Percentiles rank a stretch among this genome's conserved stretches.
These are phyloP conservation scores for Ophiothrix spiculata DNA, from an alignment of 35 echinoderm and acorn worm species.

Conservation along the genomic window DNA sequence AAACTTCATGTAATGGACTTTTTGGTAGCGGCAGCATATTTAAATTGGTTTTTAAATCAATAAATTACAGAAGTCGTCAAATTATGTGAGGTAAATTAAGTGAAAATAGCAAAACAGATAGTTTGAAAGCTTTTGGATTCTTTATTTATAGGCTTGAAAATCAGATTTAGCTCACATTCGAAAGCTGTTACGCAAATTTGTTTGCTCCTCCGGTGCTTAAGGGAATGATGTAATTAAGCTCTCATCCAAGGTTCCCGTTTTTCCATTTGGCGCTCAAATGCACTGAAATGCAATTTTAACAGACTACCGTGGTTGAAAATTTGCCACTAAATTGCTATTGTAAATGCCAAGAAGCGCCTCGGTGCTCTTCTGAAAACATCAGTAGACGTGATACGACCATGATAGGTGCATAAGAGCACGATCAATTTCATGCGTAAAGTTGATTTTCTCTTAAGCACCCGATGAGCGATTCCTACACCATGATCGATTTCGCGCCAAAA, in stretches of 20 bases:
- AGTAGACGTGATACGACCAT: neutral
- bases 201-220: neutral
- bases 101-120: neutral
- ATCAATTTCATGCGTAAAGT: constrained; percentile 7
- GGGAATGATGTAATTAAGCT: constrained; percentile 8
- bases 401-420: constrained; percentile 8
- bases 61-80: neutral
- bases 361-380: constrained; percentile 6
- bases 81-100: neutral
- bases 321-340: constrained; percentile 9
- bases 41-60: neutral
- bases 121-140: neutral
- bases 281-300: constrained; percentile 13
- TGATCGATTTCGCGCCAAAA: constrained; percentile 4
- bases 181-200: constrained; percentile 13
- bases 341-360: neutral
- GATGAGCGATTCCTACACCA: constrained; percentile 8
- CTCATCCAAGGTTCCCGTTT: neutral
- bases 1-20: neutral
- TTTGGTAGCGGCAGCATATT: neutral
- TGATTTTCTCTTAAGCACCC: constrained; percentile 3
- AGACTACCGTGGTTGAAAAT: constrained; percentile 1
- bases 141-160: neutral
- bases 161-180: constrained; percentile 9
- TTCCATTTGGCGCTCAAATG: constrained; percentile 3